phyloP scores from a whole-genome alignment of 2,888 invertebrate species.

The Tetranychus truncatus region DNA sequence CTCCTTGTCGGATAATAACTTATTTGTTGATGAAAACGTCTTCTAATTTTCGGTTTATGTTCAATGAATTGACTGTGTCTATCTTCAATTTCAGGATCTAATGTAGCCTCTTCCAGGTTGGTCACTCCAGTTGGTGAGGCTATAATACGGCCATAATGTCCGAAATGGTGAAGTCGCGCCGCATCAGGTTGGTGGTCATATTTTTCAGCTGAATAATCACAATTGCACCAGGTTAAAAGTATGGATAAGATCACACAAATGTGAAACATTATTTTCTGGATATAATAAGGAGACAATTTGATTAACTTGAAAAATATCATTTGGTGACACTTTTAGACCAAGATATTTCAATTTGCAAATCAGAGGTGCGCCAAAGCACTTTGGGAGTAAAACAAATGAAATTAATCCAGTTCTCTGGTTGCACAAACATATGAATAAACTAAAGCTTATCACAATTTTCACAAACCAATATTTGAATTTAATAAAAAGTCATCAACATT shows the following conservation, averaged over 20 bases:
- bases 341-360: not conserved
- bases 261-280: not conserved
- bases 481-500: not conserved
- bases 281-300: not conserved
- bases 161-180: not conserved
- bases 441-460: not conserved
- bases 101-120: not conserved
- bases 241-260: not conserved
- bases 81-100: too few species aligned
- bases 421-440: not conserved
- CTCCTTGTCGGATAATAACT: not conserved
- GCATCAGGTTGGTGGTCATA: not conserved
- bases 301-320: not conserved
- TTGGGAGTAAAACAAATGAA: not conserved
- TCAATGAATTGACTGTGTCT: too few species aligned
- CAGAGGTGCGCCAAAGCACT: not conserved
- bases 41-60: not conserved
- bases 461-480: not conserved
- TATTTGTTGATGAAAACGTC: not conserved
- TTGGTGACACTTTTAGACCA: not conserved
- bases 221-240: not conserved
- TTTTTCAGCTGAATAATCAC: not conserved
- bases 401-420: not conserved
- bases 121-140: not conserved
- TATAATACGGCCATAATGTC: not conserved